These are phyloP conservation scores for Parelbella ahira DNA, from an alignment of 2,888 invertebrate species.

Conservation along the genomic window DNA sequence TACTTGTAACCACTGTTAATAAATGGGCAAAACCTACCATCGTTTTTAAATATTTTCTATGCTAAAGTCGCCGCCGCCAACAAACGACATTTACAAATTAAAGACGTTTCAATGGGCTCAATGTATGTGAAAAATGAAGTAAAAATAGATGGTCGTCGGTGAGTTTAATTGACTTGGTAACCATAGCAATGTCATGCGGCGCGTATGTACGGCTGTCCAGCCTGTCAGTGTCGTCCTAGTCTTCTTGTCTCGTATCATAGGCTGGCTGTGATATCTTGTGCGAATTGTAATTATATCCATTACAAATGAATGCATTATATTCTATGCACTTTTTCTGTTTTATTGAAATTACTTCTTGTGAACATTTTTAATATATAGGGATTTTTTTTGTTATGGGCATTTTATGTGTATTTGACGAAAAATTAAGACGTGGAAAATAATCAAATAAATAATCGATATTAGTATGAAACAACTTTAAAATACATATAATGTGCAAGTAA, in stretches of 20 bases:
- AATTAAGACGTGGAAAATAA: too few species aligned
- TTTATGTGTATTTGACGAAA: too few species aligned
- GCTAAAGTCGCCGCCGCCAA: conserved; percentile 3
- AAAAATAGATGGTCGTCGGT: conserved; percentile 18
- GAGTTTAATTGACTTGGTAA: conserved; percentile 21
- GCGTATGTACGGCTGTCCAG: conserved; percentile 10
- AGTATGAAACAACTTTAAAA: too few species aligned
- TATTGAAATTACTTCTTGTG: too few species aligned
- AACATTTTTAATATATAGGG: too few species aligned
- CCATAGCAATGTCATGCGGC: conserved; percentile 19
- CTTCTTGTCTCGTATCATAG: conserved; percentile 5
- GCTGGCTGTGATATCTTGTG: conserved; percentile 6
- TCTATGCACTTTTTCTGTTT: too few species aligned
- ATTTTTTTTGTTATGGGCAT: too few species aligned
- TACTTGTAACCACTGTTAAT: too few species aligned
- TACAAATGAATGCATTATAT: background rate
- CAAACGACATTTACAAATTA: conserved; percentile 16
- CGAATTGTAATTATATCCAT: conserved; percentile 4
- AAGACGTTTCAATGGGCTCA: conserved; percentile 21
- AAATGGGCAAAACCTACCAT: too few species aligned
- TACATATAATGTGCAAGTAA: too few species aligned
- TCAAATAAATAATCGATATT: too few species aligned
- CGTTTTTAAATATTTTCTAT: conserved; percentile 5
- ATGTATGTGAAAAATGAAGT: conserved; percentile 21
- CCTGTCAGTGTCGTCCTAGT: conserved; percentile 12